phyloP scores from a whole-genome alignment of 2,888 invertebrate genomes.

The Apotomis betuletana region DNA sequence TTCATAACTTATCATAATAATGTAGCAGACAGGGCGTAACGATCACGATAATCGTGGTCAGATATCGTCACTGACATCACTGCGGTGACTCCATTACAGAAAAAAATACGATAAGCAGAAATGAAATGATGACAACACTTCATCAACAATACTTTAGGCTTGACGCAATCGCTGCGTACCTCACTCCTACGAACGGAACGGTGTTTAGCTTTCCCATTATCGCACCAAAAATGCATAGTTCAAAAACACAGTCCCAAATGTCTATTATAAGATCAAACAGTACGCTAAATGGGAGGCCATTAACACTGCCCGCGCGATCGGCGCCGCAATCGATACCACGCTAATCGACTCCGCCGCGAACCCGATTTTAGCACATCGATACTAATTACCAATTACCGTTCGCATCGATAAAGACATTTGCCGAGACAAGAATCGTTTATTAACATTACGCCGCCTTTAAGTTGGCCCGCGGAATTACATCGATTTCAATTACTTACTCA shows the following conservation, averaged over 20 bases:
- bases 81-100: conserved; percentile 65
- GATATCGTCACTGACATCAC: conserved; percentile 75
- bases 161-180: conserved; percentile 66
- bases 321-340: conserved; percentile 68
- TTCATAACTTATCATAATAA: conserved; percentile 69
- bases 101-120: conserved; percentile 67
- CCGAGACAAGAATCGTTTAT: conserved; percentile 46
- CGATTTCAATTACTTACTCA: neutral
- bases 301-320: conserved; percentile 71
- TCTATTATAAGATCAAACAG: conserved; percentile 72
- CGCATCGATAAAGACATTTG: conserved; percentile 59
- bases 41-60: conserved; percentile 74
- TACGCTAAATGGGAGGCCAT: conserved; percentile 67
- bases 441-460: neutral
- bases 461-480: neutral
- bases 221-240: conserved; percentile 71
- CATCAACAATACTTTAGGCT: conserved; percentile 61
- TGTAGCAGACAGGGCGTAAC: conserved; percentile 68
- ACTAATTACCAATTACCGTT: conserved; percentile 75
- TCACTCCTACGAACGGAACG: conserved; percentile 53
- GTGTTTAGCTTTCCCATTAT: conserved; percentile 67
- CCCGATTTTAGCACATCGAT: conserved; percentile 74
- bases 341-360: conserved; percentile 68
- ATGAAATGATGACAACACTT: conserved; percentile 71
- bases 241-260: conserved; percentile 73